Evolutionary conservation across 2,888 invertebrate species (phyloP).

Genomic region (Scaptomyza reducta): DNA sequence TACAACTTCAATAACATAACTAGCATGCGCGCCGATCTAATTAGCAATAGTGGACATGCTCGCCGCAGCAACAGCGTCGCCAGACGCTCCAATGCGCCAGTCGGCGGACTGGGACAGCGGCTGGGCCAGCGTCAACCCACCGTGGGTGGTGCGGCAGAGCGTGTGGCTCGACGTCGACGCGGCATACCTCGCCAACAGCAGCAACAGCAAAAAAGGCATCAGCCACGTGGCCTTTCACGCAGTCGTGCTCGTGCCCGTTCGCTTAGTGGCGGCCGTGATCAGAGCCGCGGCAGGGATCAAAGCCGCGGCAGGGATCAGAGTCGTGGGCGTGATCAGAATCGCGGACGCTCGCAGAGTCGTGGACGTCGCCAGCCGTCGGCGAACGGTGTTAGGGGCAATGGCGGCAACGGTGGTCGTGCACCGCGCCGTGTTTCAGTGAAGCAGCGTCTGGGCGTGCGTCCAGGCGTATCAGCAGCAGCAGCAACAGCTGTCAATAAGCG

Average conservation of each 20-base stretch:
- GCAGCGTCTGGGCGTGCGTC: constrained; percentile 80
- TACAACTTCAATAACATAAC: constrained; percentile 55
- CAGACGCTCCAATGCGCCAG: constrained; percentile 74
- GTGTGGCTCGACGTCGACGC: constrained; percentile 71
- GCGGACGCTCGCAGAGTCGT: constrained; percentile 46
- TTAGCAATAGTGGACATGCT: constrained; percentile 59
- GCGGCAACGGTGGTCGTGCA: constrained; percentile 26
- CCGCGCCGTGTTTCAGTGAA: constrained; percentile 73
- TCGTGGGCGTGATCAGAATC: constrained; percentile 40
- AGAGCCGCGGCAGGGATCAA: constrained; percentile 36
- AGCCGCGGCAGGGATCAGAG: constrained; percentile 46
- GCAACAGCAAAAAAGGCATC: constrained; percentile 41
- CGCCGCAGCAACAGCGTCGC: constrained; percentile 50
- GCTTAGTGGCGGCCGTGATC: constrained; percentile 35
- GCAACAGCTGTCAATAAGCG: constrained; percentile 39
- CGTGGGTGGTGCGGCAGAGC: constrained; percentile 76
- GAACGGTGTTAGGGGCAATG: constrained; percentile 34
- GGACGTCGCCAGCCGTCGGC: constrained; percentile 38
- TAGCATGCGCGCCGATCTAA: constrained; percentile 84
- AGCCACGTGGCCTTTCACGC: constrained; percentile 68
- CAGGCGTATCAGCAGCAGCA: constrained; percentile 44
- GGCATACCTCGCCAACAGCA: constrained; percentile 39
- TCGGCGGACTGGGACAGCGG: constrained; percentile 72
- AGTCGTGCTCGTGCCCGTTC: constrained; percentile 69
- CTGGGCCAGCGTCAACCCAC: constrained; percentile 71